Evolutionary conservation across 1,140 invertebrate species (phyloP).

Genomic region (Gryllus bimaculatus): DNA sequence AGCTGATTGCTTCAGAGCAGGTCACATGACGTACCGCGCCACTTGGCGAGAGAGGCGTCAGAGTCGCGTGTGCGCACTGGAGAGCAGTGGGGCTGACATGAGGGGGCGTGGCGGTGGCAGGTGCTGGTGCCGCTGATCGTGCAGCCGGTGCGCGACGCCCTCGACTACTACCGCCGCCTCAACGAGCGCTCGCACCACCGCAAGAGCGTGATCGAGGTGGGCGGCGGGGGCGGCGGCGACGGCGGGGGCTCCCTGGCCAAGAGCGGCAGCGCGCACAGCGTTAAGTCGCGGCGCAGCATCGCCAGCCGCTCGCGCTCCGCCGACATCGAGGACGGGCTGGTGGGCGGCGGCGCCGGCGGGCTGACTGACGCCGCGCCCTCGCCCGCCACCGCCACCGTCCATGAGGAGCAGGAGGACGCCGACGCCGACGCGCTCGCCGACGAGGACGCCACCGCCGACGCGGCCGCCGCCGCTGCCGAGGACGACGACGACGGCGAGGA

Average conservation of each 20-base stretch:
- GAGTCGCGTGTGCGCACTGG: too few species aligned
- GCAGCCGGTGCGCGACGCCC: constrained; percentile 47
- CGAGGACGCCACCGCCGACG: neutral
- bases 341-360: constrained; percentile 21
- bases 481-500: constrained; percentile 5
- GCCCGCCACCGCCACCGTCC: constrained; percentile 33
- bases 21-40: too few species aligned
- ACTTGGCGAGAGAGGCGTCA: too few species aligned
- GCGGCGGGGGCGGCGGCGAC: constrained; percentile 30
- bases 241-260: constrained; percentile 31
- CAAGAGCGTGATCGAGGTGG: constrained; percentile 45
- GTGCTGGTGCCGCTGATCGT: constrained; percentile 54
- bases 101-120: constrained; percentile 33
- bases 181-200: constrained; percentile 55
- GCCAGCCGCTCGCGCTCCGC: constrained; percentile 8
- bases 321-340: neutral
- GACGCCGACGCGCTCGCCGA: neutral
- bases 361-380: constrained; percentile 33
- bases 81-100: too few species aligned
- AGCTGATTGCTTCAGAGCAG: too few species aligned
- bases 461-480: neutral
- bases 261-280: constrained; percentile 42
- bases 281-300: constrained; percentile 28
- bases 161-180: constrained; percentile 53
- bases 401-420: constrained; percentile 24